Evolutionary conservation across 2,888 invertebrate species (phyloP).

Genomic region (Leucophenga maculata): DNA sequence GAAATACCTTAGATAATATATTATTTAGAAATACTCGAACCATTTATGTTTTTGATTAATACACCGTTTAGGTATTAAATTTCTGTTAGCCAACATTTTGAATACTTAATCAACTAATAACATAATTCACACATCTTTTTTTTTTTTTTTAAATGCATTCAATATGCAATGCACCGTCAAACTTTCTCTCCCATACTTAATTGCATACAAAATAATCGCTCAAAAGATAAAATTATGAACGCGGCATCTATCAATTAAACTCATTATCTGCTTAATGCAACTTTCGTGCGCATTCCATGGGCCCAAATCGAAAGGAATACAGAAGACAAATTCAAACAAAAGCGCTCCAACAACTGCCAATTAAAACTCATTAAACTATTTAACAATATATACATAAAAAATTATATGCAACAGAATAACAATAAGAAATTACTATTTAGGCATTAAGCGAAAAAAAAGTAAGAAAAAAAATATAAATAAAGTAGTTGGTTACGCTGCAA

Average conservation of each 20-base stretch:
- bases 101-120: too few species aligned
- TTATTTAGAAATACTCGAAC: too few species aligned
- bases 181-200: constrained; percentile 2
- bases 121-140: too few species aligned
- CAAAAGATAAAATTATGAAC: not conserved
- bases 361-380: constrained; percentile 64
- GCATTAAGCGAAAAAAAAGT: too few species aligned
- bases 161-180: too few species aligned
- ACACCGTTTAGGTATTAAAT: too few species aligned
- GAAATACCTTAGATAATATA: too few species aligned
- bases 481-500: not conserved
- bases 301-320: not conserved
- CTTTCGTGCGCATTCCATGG: not conserved
- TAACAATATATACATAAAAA: constrained; percentile 59
- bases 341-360: constrained; percentile 41
- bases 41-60: too few species aligned
- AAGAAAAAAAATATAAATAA: too few species aligned
- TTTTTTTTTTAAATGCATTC: too few species aligned
- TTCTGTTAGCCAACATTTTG: too few species aligned
- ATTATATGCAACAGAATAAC: constrained; percentile 34
- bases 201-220: constrained; percentile 5
- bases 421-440: constrained; percentile 25
- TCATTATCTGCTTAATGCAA: constrained; percentile 44
- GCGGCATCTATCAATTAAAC: constrained; percentile 56
- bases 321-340: not conserved